Percentiles rank a stretch among this genome's conserved stretches.
Conservation (phyloP, 2,113 vertebrate genomes). For the Chelonoidis abingdonii region DNA sequence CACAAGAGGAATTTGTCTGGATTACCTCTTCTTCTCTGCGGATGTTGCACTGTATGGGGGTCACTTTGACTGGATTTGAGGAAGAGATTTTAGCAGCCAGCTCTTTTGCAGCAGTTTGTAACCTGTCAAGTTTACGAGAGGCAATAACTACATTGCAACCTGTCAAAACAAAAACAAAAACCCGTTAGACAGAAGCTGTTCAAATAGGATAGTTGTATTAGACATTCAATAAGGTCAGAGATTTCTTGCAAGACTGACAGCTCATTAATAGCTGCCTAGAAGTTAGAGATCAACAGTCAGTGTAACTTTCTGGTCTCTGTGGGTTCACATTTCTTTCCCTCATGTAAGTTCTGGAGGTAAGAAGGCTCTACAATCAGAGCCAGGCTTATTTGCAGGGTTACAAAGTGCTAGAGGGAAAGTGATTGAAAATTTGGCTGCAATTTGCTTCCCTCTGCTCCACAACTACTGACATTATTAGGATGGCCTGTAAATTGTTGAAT, state of each 20-base stretch:
- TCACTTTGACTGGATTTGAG: slow-evolving; percentile 76
- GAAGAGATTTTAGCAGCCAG: slow-evolving; percentile 78
- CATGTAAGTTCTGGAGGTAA: background rate
- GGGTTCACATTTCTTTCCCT: background rate
- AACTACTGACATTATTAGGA: background rate
- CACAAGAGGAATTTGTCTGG: background rate
- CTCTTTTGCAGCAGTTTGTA: slow-evolving; percentile 84
- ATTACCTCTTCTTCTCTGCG: slow-evolving; percentile 90
- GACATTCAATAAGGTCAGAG: background rate
- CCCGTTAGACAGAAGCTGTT: background rate
- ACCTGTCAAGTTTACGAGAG: slow-evolving; percentile 86
- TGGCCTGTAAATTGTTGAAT: background rate
- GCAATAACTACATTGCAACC: slow-evolving; percentile 94
- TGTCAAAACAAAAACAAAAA: slow-evolving; percentile 65
- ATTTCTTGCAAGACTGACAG: background rate
- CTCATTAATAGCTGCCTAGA: slow-evolving; percentile 12
- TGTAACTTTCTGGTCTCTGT: background rate
- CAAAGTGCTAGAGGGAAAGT: slow-evolving; percentile 16
- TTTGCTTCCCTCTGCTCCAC: background rate
- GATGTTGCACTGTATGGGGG: slow-evolving; percentile 89
- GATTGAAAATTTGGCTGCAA: background rate
- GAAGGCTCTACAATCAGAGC: background rate
- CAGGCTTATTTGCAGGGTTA: background rate
- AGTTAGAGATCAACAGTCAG: background rate
- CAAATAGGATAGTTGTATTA: background rate